phyloP scores from a whole-genome alignment of 1,140 invertebrate species.

The Diachasmimorpha longicaudata region DNA sequence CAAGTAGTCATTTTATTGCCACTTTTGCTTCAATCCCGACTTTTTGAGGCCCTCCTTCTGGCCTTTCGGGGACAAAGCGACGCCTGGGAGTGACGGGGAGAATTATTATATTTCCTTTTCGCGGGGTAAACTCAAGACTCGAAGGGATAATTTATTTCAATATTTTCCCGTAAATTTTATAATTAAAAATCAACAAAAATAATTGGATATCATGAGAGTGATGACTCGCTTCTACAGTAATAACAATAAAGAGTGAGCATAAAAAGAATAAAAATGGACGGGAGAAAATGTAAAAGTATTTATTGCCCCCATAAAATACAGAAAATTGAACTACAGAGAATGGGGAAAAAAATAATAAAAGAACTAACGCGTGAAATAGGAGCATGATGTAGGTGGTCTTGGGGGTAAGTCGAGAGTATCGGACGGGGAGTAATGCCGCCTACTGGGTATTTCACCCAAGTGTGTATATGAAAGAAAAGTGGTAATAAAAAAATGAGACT shows the following conservation, averaged over 20 bases:
- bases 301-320: background rate
- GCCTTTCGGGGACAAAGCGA: background rate
- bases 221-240: background rate
- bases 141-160: too few species aligned
- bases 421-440: background rate
- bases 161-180: too few species aligned
- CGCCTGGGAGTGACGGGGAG: background rate
- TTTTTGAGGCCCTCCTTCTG: background rate
- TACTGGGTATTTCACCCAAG: background rate
- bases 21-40: background rate
- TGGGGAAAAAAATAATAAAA: background rate
- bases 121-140: background rate
- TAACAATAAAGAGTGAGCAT: background rate
- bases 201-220: too few species aligned
- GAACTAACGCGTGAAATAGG: background rate
- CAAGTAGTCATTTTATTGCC: background rate
- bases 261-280: background rate
- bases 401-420: background rate
- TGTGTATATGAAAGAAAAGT: background rate
- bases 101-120: background rate
- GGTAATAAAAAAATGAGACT: background rate
- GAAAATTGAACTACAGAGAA: background rate
- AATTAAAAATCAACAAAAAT: too few species aligned
- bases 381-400: background rate
- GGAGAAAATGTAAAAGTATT: background rate